Evolutionary conservation across 2,797 vertebrate species (phyloP).

Genomic region (Aeoliscus strigatus): DNA sequence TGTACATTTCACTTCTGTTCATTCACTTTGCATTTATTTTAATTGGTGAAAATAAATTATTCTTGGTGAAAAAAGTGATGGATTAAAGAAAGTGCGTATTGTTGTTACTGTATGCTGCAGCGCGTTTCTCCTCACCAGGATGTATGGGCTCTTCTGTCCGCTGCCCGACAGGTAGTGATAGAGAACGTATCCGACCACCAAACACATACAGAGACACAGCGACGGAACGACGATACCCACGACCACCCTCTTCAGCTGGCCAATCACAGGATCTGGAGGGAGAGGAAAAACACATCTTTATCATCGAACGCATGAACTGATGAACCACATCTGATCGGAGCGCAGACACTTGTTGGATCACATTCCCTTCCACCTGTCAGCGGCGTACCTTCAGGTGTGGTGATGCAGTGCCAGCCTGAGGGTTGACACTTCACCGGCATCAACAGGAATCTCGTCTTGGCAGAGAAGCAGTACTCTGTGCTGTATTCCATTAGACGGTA

Average conservation of each 20-base stretch:
- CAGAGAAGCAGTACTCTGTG: constrained; percentile 67
- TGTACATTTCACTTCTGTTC: too few species aligned
- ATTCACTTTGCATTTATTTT: too few species aligned
- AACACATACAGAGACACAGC: constrained; percentile 40
- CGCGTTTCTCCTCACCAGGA: too few species aligned
- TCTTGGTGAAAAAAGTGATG: too few species aligned
- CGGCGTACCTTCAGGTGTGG: constrained; percentile 50
- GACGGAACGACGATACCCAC: constrained; percentile 51
- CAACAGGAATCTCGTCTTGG: constrained; percentile 24
- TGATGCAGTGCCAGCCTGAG: constrained; percentile 56
- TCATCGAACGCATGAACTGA: too few species aligned
- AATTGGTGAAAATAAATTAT: too few species aligned
- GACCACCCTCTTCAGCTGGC: constrained; percentile 35
- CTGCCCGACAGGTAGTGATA: constrained; percentile 50
- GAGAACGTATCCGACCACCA: constrained; percentile 46
- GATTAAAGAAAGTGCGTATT: too few species aligned
- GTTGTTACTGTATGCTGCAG: too few species aligned
- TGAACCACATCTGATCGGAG: too few species aligned
- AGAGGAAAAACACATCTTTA: background rate
- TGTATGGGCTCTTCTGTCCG: constrained; percentile 43
- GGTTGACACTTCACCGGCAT: constrained; percentile 23
- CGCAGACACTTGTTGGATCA: constrained; percentile 10
- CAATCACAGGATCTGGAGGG: constrained; percentile 52
- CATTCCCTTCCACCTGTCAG: constrained; percentile 31
- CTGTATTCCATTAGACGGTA: constrained; percentile 40